These are phyloP conservation scores for Drosophila paranaensis DNA, from an alignment of 2,888 invertebrate genomes.

Conservation along the genomic window DNA sequence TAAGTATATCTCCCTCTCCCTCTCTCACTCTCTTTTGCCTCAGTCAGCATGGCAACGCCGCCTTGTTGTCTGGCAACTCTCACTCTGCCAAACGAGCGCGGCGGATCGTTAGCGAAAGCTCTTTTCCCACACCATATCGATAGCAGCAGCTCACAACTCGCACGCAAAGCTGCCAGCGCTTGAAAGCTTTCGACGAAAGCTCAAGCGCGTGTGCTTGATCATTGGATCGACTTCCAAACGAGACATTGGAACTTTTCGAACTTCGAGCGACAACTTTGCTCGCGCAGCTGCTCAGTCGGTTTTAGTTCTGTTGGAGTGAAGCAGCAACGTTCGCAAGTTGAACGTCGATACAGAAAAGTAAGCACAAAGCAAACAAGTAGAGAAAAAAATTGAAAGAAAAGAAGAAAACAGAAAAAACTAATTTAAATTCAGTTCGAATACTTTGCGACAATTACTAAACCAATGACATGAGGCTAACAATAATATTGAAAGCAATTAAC, in stretches of 20 bases:
- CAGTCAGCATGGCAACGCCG: not conserved
- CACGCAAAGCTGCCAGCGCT: slow-evolving; percentile 33
- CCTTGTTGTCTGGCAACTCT: slow-evolving; percentile 25
- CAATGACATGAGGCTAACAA: not conserved
- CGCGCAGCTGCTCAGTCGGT: slow-evolving; percentile 68
- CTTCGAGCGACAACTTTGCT: slow-evolving; percentile 60
- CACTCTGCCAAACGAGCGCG: slow-evolving; percentile 14
- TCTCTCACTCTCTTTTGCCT: not conserved
- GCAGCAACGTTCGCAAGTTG: slow-evolving; percentile 70
- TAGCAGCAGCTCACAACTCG: slow-evolving; percentile 56
- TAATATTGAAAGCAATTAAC: slow-evolving; percentile 17
- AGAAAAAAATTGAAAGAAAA: slow-evolving; percentile 11
- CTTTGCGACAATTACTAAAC: not conserved
- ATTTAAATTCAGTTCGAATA: slow-evolving; percentile 22
- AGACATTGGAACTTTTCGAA: slow-evolving; percentile 64
- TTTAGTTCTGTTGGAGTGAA: slow-evolving; percentile 73
- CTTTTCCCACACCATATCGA: slow-evolving; percentile 20
- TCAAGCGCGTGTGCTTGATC: slow-evolving; percentile 45
- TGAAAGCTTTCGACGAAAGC: slow-evolving; percentile 57
- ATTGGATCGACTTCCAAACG: slow-evolving; percentile 43
- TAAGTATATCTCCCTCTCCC: not conserved
- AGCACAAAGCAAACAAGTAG: slow-evolving; percentile 56
- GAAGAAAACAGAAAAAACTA: slow-evolving; percentile 22
- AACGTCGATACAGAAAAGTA: slow-evolving; percentile 70
- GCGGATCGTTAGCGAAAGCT: slow-evolving; percentile 37